Percentiles rank a stretch among this genome's conserved stretches.
Evolutionary conservation across 1,140 invertebrate species (phyloP).

Genomic region (Littorina saxatilis): DNA sequence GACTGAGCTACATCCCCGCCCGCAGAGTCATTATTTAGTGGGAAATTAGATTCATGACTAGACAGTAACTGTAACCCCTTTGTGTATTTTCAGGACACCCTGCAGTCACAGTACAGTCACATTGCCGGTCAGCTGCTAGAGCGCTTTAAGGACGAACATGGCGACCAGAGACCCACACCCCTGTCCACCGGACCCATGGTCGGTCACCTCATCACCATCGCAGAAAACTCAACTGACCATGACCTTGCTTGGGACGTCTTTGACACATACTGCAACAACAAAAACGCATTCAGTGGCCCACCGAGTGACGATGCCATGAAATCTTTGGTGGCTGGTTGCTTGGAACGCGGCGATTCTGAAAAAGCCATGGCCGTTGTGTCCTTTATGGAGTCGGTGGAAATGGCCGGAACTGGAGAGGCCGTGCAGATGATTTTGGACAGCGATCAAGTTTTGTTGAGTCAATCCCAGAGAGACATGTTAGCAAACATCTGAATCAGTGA

Average conservation of each 20-base stretch:
- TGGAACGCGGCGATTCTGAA: neutral
- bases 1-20: no score
- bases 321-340: neutral
- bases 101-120: constrained; percentile 26
- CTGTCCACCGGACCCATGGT: constrained; percentile 29
- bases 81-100: neutral
- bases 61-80: no score
- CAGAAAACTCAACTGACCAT: constrained; percentile 17
- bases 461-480: constrained; percentile 14
- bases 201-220: constrained; percentile 29
- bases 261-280: constrained; percentile 12
- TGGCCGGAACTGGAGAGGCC: neutral
- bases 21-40: no score
- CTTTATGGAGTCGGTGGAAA: neutral
- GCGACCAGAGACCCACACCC: neutral
- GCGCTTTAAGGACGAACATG: constrained; percentile 1
- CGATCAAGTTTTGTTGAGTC: neutral
- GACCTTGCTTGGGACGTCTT: constrained; percentile 8
- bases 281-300: constrained; percentile 5
- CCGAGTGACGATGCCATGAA: neutral
- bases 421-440: neutral
- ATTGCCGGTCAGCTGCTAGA: constrained; percentile 16
- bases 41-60: no score
- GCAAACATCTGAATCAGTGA: neutral
- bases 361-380: constrained; percentile 3